Evolutionary conservation across 1,140 invertebrate species (phyloP).

Genomic region (Phymorhynchus buccinoides): DNA sequence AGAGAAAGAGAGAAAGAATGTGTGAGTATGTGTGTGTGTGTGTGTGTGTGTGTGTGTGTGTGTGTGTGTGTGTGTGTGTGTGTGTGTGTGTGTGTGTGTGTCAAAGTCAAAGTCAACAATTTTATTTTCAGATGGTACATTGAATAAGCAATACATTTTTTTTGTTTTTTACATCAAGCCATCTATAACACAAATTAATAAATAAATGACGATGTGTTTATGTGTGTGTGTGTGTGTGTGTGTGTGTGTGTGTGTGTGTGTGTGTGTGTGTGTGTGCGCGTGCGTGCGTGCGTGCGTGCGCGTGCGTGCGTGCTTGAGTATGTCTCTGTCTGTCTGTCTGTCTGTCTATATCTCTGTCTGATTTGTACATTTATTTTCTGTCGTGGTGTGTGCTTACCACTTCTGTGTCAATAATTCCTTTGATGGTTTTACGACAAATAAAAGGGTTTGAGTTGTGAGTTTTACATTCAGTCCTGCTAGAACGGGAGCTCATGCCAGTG

Average conservation of each 20-base stretch:
- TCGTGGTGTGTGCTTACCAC: neutral
- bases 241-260: neutral
- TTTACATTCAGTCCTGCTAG: no score
- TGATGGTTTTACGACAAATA: neutral
- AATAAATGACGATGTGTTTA: no score
- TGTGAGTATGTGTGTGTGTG: no score
- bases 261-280: neutral
- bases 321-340: neutral
- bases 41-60: neutral
- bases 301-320: no score
- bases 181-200: no score
- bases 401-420: no score
- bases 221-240: neutral
- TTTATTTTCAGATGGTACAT: no score
- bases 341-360: neutral
- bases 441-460: neutral
- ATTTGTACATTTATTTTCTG: neutral
- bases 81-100: no score
- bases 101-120: no score
- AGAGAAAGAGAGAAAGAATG: neutral
- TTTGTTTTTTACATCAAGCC: no score
- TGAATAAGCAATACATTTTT: no score
- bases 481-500: no score
- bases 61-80: neutral
- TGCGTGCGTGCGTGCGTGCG: neutral